These are phyloP conservation scores for Coleophora flavipennella DNA, from an alignment of 2,888 invertebrate genomes.

Conservation along the genomic window DNA sequence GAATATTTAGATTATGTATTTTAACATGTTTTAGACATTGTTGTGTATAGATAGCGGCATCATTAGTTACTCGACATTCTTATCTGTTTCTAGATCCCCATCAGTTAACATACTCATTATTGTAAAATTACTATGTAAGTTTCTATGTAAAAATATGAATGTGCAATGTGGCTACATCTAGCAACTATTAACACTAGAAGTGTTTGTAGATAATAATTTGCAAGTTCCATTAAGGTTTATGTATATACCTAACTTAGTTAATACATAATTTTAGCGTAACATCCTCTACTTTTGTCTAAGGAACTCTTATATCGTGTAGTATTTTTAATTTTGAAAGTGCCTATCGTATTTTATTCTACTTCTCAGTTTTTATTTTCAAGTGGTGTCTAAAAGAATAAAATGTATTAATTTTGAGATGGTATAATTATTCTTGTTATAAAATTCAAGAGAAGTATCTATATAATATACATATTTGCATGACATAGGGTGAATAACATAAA, in stretches of 20 bases:
- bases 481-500: too few relatives aligned
- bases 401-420: not conserved
- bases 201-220: slow-evolving; percentile 48
- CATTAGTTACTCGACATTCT: slow-evolving; percentile 15
- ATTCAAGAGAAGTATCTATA: not conserved
- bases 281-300: slow-evolving; percentile 35
- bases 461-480: too few relatives aligned
- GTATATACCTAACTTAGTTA: slow-evolving; percentile 47
- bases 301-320: slow-evolving; percentile 37
- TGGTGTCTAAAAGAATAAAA: slow-evolving; percentile 13
- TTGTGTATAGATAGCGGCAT: slow-evolving; percentile 21
- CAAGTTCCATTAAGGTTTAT: slow-evolving; percentile 37
- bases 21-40: slow-evolving; percentile 17
- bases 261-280: slow-evolving; percentile 28
- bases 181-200: slow-evolving; percentile 43
- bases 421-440: not conserved
- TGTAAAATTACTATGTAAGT: slow-evolving; percentile 31
- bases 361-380: slow-evolving; percentile 15
- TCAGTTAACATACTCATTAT: slow-evolving; percentile 43
- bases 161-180: slow-evolving; percentile 54
- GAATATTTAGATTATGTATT: slow-evolving; percentile 9
- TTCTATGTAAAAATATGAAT: slow-evolving; percentile 33
- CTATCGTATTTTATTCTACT: slow-evolving; percentile 27
- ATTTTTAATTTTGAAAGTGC: slow-evolving; percentile 46
- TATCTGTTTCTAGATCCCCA: slow-evolving; percentile 17